phyloP scores from a whole-genome alignment of 2,888 invertebrate species.

The Drosophila sordidapex region DNA sequence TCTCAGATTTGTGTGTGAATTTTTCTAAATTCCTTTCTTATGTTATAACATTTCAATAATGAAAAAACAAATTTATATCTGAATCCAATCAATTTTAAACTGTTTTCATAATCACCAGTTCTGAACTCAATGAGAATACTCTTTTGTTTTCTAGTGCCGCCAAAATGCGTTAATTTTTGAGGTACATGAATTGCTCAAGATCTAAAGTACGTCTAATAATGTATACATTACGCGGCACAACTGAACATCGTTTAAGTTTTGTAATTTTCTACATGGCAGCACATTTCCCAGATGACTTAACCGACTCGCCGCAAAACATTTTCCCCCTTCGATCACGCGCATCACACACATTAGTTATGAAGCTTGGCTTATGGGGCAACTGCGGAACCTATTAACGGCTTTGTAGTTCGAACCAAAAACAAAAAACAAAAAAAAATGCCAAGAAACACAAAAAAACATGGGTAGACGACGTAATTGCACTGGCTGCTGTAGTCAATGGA shows the following conservation, averaged over 20 bases:
- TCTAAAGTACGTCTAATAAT: background rate
- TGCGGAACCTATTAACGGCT: slow-evolving; percentile 48
- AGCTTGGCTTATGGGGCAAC: slow-evolving; percentile 33
- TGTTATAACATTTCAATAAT: too few relatives aligned
- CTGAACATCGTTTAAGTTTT: slow-evolving; percentile 21
- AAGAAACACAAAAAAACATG: background rate
- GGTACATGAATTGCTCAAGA: background rate
- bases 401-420: slow-evolving; percentile 15
- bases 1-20: too few relatives aligned
- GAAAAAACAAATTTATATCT: too few relatives aligned
- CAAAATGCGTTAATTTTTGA: background rate
- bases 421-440: background rate
- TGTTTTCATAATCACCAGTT: background rate
- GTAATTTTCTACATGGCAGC: slow-evolving; percentile 29
- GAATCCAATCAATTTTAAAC: too few relatives aligned
- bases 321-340: slow-evolving; percentile 35
- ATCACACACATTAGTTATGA: slow-evolving; percentile 22
- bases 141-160: background rate
- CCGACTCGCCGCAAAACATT: slow-evolving; percentile 7
- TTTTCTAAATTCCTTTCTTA: too few relatives aligned
- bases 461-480: slow-evolving; percentile 32
- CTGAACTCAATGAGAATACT: background rate
- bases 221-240: slow-evolving; percentile 12
- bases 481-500: slow-evolving; percentile 11
- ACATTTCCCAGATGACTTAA: slow-evolving; percentile 45